Evolutionary conservation across 2,797 vertebrate genomes (phyloP), one percentile per base, ranked within the genome.

Genomic region (Perdix hodgsoniae): DNA sequence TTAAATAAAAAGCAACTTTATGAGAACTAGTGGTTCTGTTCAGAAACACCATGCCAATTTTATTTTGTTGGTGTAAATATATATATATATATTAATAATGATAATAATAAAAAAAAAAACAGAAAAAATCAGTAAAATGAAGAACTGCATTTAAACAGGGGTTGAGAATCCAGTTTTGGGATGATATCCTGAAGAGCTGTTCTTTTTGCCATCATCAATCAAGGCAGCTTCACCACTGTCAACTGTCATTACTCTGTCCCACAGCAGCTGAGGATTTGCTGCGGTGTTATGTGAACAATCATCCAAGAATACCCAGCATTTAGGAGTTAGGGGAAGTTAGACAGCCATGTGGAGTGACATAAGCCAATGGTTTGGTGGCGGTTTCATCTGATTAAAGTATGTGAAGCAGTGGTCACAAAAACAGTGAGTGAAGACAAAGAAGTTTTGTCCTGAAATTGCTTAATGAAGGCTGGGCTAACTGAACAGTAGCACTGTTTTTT

Each of bases 361-460:
- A 94, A 90, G 56, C 76, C 67, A 76, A 13, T 35, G 37, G 70
- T 82, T 64, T 93, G 64, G 79, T 72, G 73, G 93, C 67, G 50
- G 14, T 94, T 94, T 93, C 14, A 11, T 71, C 74, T 3, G 35
- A 86, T 71, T 66, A 35, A 80, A 92, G 52, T 92, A 94, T 78
- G 72, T 67, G 92, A 94, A 95, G 27, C 22, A 89, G 91, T 60
- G 90, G 75, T 94, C 50, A 50, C 87, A 86, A 93, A 95, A 88
- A 93, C 27, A 79, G 75, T 89, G 67, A 92, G 11, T 74, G 70
- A 94, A 94, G 88, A 96, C 94, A 96, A 96, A 95, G 90, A 64
- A 80, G 78, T 94, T 96, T 95, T 96, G 94, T 94, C 64, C 69
- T 91, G 84, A 90, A 96, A 95, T 69, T 69, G 82, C 82, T 94